A percentile compares a stretch with the other conserved stretches of the same genome.
phyloP scores from a whole-genome alignment of 2,113 vertebrate species.

The Trematomus loennbergii region DNA sequence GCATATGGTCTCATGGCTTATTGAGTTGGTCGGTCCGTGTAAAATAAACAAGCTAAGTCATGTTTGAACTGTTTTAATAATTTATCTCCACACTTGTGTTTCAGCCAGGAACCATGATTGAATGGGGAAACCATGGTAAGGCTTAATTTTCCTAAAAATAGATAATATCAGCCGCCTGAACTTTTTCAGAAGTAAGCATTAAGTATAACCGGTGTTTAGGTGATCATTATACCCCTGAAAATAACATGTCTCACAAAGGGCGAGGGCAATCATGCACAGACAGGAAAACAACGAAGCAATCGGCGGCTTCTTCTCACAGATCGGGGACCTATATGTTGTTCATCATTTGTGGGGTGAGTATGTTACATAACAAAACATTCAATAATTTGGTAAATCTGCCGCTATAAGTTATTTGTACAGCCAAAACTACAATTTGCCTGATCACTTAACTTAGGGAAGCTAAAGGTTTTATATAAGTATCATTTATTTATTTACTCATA shows the following conservation, averaged over 20 bases:
- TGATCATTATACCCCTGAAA: neutral
- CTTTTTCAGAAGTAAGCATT: neutral
- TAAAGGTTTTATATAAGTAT: neutral
- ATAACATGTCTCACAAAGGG: slow-evolving; percentile 81
- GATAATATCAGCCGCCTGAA: neutral
- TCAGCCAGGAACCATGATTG: slow-evolving; percentile 98
- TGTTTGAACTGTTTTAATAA: slow-evolving; percentile 5
- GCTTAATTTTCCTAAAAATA: neutral
- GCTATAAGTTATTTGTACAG: neutral
- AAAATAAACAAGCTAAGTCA: neutral
- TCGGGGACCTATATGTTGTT: slow-evolving; percentile 94
- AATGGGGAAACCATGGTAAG: slow-evolving; percentile 99
- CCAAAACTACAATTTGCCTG: neutral
- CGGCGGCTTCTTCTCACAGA: slow-evolving; percentile 97
- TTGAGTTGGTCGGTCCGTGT: neutral
- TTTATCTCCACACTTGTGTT: slow-evolving; percentile 32
- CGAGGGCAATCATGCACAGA: slow-evolving; percentile 92
- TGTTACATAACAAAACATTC: neutral
- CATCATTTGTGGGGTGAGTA: slow-evolving; percentile 97
- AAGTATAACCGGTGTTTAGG: neutral
- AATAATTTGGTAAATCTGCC: neutral
- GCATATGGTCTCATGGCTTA: neutral
- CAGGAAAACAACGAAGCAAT: slow-evolving; percentile 97
- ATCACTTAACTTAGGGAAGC: neutral
- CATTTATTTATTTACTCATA: neutral